Evolutionary conservation across 2,888 invertebrate species (phyloP).

Genomic region (Cybosia mesomella): DNA sequence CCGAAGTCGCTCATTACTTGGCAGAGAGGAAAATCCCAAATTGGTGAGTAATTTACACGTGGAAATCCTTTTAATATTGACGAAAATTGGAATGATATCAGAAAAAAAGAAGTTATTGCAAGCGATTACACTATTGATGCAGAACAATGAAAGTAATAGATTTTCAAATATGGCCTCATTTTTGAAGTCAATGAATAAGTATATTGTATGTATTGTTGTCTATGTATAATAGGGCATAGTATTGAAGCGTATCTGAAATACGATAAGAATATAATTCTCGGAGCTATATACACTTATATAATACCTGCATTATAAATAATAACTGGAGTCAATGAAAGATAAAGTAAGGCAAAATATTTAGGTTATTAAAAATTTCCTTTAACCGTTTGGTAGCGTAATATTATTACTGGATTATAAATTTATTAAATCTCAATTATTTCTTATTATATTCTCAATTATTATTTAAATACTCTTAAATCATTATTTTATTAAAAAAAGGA

Average conservation of each 20-base stretch:
- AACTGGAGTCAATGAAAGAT: not conserved
- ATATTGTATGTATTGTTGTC: no score
- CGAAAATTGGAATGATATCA: no score
- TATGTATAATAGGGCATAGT: no score
- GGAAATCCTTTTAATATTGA: not conserved
- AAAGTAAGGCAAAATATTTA: not conserved
- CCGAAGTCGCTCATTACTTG: slow-evolving; percentile 95
- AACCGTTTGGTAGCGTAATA: not conserved
- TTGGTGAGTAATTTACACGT: slow-evolving; percentile 53
- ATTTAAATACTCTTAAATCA: no score
- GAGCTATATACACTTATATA: not conserved
- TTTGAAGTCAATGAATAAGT: no score
- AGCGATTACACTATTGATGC: not conserved
- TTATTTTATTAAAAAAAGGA: not conserved
- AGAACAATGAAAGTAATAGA: not conserved
- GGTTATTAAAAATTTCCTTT: not conserved
- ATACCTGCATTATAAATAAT: no score
- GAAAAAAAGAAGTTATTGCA: not conserved
- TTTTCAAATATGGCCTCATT: no score
- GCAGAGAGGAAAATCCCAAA: slow-evolving; percentile 82
- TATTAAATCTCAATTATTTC: no score
- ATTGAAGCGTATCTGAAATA: no score
- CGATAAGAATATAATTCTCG: no score
- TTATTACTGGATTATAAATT: no score
- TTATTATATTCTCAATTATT: no score